Evolutionary conservation across 2,113 vertebrate genomes (phyloP).

Genomic region (Melanotaenia duboulayi): DNA sequence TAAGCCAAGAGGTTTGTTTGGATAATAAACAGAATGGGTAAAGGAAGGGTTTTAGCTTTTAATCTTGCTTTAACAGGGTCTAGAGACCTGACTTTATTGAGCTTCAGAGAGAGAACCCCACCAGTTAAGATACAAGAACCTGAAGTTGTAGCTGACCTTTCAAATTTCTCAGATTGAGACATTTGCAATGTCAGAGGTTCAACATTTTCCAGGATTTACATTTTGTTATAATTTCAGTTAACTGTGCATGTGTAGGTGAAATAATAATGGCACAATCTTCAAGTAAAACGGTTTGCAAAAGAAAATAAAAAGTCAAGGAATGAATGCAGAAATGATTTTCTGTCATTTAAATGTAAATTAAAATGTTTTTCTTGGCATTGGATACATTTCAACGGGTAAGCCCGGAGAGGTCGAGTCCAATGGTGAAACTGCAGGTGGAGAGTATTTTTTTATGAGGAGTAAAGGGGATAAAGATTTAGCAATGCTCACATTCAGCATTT

Average conservation of each 20-base stretch:
- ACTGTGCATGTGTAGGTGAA: background rate
- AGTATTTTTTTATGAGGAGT: slow-evolving; percentile 11
- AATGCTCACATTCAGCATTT: slow-evolving; percentile 54
- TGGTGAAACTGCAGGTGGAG: slow-evolving; percentile 70
- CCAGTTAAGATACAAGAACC: slow-evolving; percentile 48
- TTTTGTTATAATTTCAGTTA: too few species aligned
- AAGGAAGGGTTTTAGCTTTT: slow-evolving; percentile 28
- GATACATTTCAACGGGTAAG: slow-evolving; percentile 44
- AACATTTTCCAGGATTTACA: too few species aligned
- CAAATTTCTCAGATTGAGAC: slow-evolving; percentile 5
- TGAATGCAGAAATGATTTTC: slow-evolving; percentile 31
- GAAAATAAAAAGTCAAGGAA: background rate
- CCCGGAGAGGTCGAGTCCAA: slow-evolving; percentile 31
- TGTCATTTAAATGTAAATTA: slow-evolving; percentile 61
- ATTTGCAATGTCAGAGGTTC: slow-evolving; percentile 12
- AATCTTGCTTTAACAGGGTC: slow-evolving; percentile 62
- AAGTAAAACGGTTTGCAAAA: slow-evolving; percentile 14
- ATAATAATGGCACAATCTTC: slow-evolving; percentile 19
- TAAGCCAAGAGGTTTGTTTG: slow-evolving; percentile 65
- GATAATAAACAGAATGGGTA: slow-evolving; percentile 60
- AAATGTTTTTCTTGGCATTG: slow-evolving; percentile 55
- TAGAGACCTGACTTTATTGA: slow-evolving; percentile 43
- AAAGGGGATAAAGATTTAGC: slow-evolving; percentile 39
- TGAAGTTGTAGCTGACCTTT: slow-evolving; percentile 13
- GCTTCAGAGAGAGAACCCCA: slow-evolving; percentile 37